A percentile compares a stretch with the other conserved stretches of the same genome.
Evolutionary conservation across 2,113 vertebrate genomes (phyloP).

Genomic region (Channa argus): DNA sequence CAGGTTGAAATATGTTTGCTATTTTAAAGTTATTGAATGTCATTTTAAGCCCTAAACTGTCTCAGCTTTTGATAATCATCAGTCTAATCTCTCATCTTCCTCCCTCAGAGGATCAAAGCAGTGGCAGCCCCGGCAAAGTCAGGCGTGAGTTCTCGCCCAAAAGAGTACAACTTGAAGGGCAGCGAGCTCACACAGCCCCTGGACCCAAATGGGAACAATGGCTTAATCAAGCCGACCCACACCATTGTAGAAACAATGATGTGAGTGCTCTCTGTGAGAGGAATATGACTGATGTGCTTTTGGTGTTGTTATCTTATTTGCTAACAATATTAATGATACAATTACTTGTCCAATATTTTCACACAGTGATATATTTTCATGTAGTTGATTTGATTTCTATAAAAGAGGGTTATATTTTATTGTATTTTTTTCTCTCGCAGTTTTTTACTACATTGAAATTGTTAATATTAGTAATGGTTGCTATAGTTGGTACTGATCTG

Average conservation of each 20-base stretch:
- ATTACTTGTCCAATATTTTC: constrained; percentile 92
- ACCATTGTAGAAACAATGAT: constrained; percentile 98
- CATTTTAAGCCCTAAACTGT: constrained; percentile 1
- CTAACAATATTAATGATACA: constrained; percentile 92
- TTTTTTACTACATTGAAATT: constrained; percentile 75
- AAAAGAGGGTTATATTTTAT: constrained; percentile 65
- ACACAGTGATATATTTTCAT: constrained; percentile 85
- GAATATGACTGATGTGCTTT: constrained; percentile 84
- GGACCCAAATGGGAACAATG: constrained; percentile 86
- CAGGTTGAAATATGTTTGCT: neutral
- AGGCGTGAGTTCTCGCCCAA: constrained; percentile 85
- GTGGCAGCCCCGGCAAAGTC: constrained; percentile 90
- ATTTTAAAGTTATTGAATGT: constrained; percentile 6
- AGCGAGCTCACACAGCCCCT: constrained; percentile 82
- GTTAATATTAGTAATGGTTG: constrained; percentile 71
- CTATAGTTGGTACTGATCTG: constrained; percentile 78
- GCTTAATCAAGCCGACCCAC: constrained; percentile 92
- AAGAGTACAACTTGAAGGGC: constrained; percentile 81
- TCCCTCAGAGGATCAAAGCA: constrained; percentile 91
- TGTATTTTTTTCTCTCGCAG: constrained; percentile 65
- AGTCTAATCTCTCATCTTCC: constrained; percentile 25
- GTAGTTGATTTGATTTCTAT: constrained; percentile 77
- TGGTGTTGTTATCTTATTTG: constrained; percentile 87
- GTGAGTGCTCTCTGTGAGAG: constrained; percentile 92
- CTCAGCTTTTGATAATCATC: constrained; percentile 14